A percentile compares a stretch with the other conserved stretches of the same genome.
Conservation (phyloP, 1,140 invertebrate genomes). For the Zaprionus ornatus region DNA sequence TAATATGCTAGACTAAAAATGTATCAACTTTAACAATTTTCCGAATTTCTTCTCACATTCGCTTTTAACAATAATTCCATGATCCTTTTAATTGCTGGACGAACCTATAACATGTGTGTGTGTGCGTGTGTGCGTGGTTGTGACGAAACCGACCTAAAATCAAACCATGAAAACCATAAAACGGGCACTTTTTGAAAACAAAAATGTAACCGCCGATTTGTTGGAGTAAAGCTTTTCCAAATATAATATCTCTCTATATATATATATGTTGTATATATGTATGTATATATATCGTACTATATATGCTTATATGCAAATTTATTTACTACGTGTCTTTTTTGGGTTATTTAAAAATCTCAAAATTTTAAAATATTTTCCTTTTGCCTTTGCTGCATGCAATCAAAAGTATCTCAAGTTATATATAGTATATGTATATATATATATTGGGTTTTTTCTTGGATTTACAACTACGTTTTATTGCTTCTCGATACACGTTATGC, state of each 20-base stretch:
- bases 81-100: conserved; percentile 47
- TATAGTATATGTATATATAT: conserved; percentile 30
- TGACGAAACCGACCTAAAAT: conserved; percentile 52
- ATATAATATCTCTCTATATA: conserved; percentile 36
- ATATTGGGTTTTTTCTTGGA: conserved; percentile 22
- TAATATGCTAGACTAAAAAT: conserved; percentile 64
- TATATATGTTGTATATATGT: conserved; percentile 26
- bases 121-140: conserved; percentile 56
- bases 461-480: conserved; percentile 83
- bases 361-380: conserved; percentile 42
- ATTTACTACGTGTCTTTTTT: conserved; percentile 40
- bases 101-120: conserved; percentile 46
- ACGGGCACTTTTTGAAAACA: conserved; percentile 57
- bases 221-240: conserved; percentile 69
- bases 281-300: conserved; percentile 18
- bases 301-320: conserved; percentile 39
- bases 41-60: neutral
- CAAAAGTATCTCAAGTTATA: conserved; percentile 38
- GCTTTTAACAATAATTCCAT: conserved; percentile 63
- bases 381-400: conserved; percentile 14
- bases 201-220: conserved; percentile 46
- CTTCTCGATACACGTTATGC: conserved; percentile 82
- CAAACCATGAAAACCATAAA: conserved; percentile 51
- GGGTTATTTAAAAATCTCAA: conserved; percentile 46
- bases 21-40: conserved; percentile 76